These are phyloP conservation scores for Pitangus sulphuratus DNA, from an alignment of 2,797 vertebrate species.

Conservation along the genomic window DNA sequence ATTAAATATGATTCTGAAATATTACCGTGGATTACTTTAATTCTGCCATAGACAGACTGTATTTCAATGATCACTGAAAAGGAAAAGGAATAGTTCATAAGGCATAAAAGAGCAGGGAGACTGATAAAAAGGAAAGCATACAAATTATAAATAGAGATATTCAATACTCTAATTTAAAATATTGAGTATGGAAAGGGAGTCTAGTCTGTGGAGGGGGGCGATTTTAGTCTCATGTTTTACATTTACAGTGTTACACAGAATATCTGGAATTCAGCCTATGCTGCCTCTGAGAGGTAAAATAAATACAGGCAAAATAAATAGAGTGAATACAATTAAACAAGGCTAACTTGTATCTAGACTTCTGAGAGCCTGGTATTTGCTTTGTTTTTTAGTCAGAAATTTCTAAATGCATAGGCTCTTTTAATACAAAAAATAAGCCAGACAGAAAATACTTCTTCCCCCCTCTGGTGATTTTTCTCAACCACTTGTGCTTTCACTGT, in stretches of 20 bases:
- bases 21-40: not conserved
- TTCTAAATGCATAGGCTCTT: constrained; percentile 8
- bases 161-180: constrained; percentile 29
- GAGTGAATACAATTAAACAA: not conserved
- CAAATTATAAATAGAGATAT: constrained; percentile 11
- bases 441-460: constrained; percentile 29
- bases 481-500: constrained; percentile 43
- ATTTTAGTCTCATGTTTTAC: not conserved
- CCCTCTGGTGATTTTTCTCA: constrained; percentile 60
- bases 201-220: not conserved
- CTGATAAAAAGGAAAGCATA: not conserved
- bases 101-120: not conserved
- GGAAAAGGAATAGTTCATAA: not conserved
- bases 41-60: not conserved
- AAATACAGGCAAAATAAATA: constrained; percentile 20
- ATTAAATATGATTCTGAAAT: constrained; percentile 2
- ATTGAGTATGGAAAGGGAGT: not conserved
- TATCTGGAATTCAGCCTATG: constrained; percentile 26
- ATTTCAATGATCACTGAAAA: not conserved
- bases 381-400: constrained; percentile 6
- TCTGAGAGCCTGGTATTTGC: constrained; percentile 5
- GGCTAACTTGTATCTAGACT: not conserved
- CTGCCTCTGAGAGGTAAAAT: constrained; percentile 16
- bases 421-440: not conserved
- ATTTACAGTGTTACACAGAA: not conserved